These are phyloP conservation scores for Nematolebias whitei DNA, from an alignment of 2,113 vertebrate genomes.

Conservation along the genomic window DNA sequence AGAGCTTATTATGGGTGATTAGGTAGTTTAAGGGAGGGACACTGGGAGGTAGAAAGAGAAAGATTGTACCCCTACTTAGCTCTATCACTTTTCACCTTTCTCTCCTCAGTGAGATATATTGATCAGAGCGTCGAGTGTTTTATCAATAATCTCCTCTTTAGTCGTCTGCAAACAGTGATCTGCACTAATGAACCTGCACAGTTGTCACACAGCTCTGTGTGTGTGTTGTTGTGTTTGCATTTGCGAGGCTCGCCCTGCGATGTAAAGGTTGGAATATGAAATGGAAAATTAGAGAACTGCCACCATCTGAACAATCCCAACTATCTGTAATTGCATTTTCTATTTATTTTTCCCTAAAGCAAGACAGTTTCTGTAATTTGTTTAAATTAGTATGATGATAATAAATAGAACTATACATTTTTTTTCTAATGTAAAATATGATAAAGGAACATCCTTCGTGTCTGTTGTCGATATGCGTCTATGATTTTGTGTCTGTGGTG, in stretches of 20 bases:
- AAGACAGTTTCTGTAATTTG: not conserved
- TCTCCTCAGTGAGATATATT: conserved; percentile 57
- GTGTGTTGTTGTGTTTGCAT: not conserved
- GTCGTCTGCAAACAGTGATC: conserved; percentile 60
- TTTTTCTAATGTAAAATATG: conserved; percentile 6
- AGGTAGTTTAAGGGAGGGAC: conserved; percentile 76
- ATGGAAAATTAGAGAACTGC: not conserved
- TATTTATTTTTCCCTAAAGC: not conserved
- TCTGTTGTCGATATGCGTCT: conserved; percentile 56
- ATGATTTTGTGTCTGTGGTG: conserved; percentile 52
- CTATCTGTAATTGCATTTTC: not conserved
- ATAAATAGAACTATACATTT: not conserved
- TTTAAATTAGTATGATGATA: not conserved
- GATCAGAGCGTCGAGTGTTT: conserved; percentile 63
- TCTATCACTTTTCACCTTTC: conserved; percentile 33
- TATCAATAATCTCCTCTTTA: conserved; percentile 80
- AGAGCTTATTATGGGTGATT: conserved; percentile 96
- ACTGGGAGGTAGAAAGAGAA: conserved; percentile 61
- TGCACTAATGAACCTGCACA: conserved; percentile 72
- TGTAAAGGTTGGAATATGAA: conserved; percentile 4
- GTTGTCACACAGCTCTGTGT: conserved; percentile 55
- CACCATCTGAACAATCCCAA: conserved; percentile 1
- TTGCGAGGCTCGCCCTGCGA: conserved; percentile 4
- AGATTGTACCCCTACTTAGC: conserved; percentile 51
- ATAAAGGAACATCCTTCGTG: conserved; percentile 17